Percentiles rank a stretch among this genome's conserved stretches.
Conservation (phyloP, 2,113 vertebrate genomes). For the Athene cunicularia region DNA sequence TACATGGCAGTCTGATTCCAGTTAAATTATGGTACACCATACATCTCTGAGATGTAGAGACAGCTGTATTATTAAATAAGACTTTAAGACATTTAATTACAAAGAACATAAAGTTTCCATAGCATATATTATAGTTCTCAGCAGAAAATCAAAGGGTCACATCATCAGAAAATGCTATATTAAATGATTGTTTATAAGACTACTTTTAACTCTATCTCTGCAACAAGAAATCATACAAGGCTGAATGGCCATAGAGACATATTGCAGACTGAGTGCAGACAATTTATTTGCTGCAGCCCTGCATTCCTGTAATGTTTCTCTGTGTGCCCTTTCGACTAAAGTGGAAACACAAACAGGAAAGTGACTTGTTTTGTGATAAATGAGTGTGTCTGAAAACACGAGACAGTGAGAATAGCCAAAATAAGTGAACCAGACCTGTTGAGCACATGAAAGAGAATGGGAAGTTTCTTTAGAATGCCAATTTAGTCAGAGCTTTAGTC, state of each 20-base stretch:
- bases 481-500: constrained; percentile 58
- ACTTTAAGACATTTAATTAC: constrained; percentile 28
- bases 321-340: constrained; percentile 63
- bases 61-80: background rate
- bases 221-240: constrained; percentile 17
- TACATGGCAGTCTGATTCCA: background rate
- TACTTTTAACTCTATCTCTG: constrained; percentile 57
- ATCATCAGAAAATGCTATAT: constrained; percentile 13
- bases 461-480: constrained; percentile 54
- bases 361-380: constrained; percentile 72
- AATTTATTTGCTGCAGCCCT: constrained; percentile 67
- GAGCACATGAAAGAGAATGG: constrained; percentile 61
- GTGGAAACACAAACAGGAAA: constrained; percentile 76
- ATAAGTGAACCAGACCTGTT: constrained; percentile 52
- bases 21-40: background rate
- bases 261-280: constrained; percentile 48
- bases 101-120: background rate
- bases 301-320: constrained; percentile 71
- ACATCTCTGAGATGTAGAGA: background rate
- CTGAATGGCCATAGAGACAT: constrained; percentile 27
- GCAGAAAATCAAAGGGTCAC: constrained; percentile 27
- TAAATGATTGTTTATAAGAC: constrained; percentile 47
- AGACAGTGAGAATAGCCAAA: constrained; percentile 66
- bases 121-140: constrained; percentile 2
- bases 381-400: constrained; percentile 65